Conservation (phyloP, 2,113 vertebrate genomes). For the Anarhynchus alexandrinus region DNA sequence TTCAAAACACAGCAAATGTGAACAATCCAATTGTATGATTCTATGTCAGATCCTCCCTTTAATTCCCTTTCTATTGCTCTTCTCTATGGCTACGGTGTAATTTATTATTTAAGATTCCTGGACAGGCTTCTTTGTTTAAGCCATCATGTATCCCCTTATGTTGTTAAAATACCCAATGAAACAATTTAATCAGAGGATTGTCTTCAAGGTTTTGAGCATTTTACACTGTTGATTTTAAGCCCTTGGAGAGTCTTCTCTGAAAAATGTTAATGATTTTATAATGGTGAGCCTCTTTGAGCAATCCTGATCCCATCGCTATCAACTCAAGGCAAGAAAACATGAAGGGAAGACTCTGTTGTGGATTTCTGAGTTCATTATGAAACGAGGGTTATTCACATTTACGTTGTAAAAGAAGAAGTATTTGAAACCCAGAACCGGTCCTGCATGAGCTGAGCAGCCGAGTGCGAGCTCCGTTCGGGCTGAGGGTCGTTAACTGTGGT, state of each 20-base stretch:
- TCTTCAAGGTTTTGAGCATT: not conserved
- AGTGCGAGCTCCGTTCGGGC: not conserved
- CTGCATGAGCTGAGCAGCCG: not conserved
- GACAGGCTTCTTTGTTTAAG: not conserved
- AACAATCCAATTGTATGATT: not conserved
- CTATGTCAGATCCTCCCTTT: not conserved
- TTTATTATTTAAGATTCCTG: not conserved
- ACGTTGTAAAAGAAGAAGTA: not conserved
- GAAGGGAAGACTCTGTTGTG: not conserved
- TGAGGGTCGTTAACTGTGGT: not conserved
- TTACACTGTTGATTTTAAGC: not conserved
- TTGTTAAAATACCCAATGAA: not conserved
- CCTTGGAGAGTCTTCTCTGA: not conserved
- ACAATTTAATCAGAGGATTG: not conserved
- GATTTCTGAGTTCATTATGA: not conserved
- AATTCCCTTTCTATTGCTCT: not conserved
- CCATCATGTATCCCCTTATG: not conserved
- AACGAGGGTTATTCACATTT: not conserved
- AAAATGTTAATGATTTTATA: not conserved
- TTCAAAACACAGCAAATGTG: not conserved
- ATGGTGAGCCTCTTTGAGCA: not conserved
- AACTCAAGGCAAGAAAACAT: not conserved
- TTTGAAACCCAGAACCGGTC: not conserved
- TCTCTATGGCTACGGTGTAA: not conserved
- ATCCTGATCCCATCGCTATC: not conserved